These are phyloP conservation scores for Caenorhabditis becei DNA, from an alignment of 2,888 invertebrate genomes.

Conservation along the genomic window DNA sequence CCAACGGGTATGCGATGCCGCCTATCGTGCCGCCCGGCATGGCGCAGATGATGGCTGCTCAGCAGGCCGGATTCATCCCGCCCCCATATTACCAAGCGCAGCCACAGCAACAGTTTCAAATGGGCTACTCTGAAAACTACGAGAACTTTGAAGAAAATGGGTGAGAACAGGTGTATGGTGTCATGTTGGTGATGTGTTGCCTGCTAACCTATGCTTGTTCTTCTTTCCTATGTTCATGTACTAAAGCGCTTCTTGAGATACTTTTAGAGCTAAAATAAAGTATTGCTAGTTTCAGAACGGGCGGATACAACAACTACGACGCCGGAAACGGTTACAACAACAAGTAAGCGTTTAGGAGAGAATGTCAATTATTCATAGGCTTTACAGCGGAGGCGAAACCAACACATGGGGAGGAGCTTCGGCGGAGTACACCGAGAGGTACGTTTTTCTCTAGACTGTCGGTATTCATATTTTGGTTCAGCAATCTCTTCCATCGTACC, in stretches of 20 bases:
- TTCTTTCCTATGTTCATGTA: slow-evolving; percentile 34
- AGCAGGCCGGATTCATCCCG: slow-evolving; percentile 31
- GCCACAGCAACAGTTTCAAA: slow-evolving; percentile 23
- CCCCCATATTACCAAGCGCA: slow-evolving; percentile 34
- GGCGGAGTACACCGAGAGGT: slow-evolving; percentile 40
- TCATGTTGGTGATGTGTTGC: slow-evolving; percentile 49
- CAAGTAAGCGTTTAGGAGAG: slow-evolving; percentile 13
- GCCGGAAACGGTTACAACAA: slow-evolving; percentile 37
- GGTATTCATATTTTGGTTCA: no score
- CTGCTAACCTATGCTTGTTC: slow-evolving; percentile 50
- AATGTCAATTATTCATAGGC: slow-evolving; percentile 17
- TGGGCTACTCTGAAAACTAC: slow-evolving; percentile 33
- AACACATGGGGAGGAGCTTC: slow-evolving; percentile 34
- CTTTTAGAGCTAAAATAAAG: not conserved
- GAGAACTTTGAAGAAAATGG: slow-evolving; percentile 55
- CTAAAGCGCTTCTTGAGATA: not conserved
- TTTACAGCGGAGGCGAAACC: slow-evolving; percentile 38
- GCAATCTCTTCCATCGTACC: slow-evolving; percentile 82
- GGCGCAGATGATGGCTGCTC: slow-evolving; percentile 53
- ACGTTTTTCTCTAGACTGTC: not conserved
- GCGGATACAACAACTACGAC: slow-evolving; percentile 39
- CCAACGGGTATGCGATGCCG: slow-evolving; percentile 58
- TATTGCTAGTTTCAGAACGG: slow-evolving; percentile 21
- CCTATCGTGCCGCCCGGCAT: slow-evolving; percentile 36
- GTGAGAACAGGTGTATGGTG: slow-evolving; percentile 61